Percentiles rank a stretch among this genome's conserved stretches.
Conservation (phyloP, 2,797 vertebrate genomes). For the Crenuchus spilurus region DNA sequence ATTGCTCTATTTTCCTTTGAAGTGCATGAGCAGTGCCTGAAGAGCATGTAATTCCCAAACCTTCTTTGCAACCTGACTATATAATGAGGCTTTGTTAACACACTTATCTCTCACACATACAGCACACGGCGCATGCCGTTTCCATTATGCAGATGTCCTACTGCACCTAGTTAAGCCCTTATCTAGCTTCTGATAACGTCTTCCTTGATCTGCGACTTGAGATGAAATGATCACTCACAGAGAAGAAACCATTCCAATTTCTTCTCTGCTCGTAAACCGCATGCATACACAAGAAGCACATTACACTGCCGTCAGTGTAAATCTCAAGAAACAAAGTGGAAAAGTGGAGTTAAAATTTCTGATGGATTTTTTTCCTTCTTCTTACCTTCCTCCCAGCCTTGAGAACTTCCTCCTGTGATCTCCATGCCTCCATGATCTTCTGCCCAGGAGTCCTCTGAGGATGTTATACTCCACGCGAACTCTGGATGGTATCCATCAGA, state of each 20-base stretch:
- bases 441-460: conserved; percentile 64
- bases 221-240: conserved; percentile 31
- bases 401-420: conserved; percentile 69
- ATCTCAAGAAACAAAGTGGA: not conserved
- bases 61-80: conserved; percentile 50
- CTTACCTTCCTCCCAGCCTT: conserved; percentile 83
- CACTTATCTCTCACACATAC: conserved; percentile 51
- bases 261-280: conserved; percentile 4
- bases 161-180: conserved; percentile 39
- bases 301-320: not conserved
- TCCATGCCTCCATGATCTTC: conserved; percentile 61
- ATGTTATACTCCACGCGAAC: conserved; percentile 79
- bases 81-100: conserved; percentile 53
- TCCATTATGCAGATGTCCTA: conserved; percentile 40
- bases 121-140: conserved; percentile 16
- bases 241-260: conserved; percentile 8
- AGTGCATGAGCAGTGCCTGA: conserved; percentile 58
- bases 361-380: conserved; percentile 43
- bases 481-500: conserved; percentile 61
- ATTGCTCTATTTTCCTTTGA: conserved; percentile 56
- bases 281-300: not conserved
- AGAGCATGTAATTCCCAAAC: conserved; percentile 58
- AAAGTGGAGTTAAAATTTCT: conserved; percentile 3
- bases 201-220: conserved; percentile 9
- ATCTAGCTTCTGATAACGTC: conserved; percentile 22